Base-by-base conservation (phyloP, 2,113 vertebrate species). In the Meleagris gallopavo region DNA sequence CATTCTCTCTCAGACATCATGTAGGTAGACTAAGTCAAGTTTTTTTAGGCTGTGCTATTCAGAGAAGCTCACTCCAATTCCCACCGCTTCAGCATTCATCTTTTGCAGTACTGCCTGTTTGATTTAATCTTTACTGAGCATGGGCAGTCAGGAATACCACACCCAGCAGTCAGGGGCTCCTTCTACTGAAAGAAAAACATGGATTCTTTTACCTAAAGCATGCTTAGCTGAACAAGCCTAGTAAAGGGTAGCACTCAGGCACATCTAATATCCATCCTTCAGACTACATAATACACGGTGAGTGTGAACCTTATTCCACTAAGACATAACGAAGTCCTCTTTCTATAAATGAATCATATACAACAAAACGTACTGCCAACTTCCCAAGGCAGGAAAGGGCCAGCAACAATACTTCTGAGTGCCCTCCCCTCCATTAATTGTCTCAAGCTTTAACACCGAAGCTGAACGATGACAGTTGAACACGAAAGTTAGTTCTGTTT, bases 361-460 rank as follows among this genome's bases (percentile, higher is more conserved):
- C 14, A 77, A 55, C 78, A 58, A 85, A 93, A 91, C 50, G 22
- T 73, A 89, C 80, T 41, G 34, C 17, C 60, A 67, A 30, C 32
- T 83, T 89, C 72, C 77, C 43, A 86, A 77, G 82, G 79, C 94
- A 82, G 82, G 52, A 93, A 96, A 86, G 61, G 91, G 89, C 65
- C 61, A 94, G 73, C 82, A 88, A 52, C 52, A 84, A 22, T 78
- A 78, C 67, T 60, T 83, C 54, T 2, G 20, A 73, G 64, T 34
- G 75, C 45, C 15, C 60, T 80, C 60, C 83, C 69, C 72, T 79
- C 79, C 60, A 83, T 86, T 87, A 95, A 83, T 80, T 79, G 64
- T 80, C 55, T 71, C 14, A 36, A 62, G 87, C 50, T 87, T 40
- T 60, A 67, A 29, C 57, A 57, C 38, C 20, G 83, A 55, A 74